Base-by-base conservation (phyloP, 2,888 invertebrate genomes). In the Antitype chi region DNA sequence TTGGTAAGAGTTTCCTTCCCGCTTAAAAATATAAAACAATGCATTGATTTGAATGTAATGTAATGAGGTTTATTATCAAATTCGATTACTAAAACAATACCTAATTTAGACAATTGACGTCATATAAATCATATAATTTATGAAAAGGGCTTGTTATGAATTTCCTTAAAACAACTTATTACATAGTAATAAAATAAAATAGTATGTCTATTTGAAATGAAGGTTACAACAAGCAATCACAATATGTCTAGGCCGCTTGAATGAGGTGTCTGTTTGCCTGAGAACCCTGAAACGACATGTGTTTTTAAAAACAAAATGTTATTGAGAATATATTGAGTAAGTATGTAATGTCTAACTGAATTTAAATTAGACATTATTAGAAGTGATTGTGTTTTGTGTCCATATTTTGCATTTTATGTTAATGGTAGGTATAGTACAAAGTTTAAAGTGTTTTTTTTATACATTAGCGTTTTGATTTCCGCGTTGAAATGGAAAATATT, bases 151-250 rank as follows among this genome's bases (percentile, higher is more conserved):
- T 43, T 6, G 8, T 13, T 47, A 13, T 47, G 20, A 47, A 23
- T 75, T 75, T 76, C 32, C 32, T 23, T 25, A 38, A 53, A n/a
- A 38, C 11, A 15, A 47, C 55, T 63, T 25, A n/a, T 52, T 47
- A 17, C 1, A 1, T 2, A 9, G 43, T 38, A 32, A 32, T 32
- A 32, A 32, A 32, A 43, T 43, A 43, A 43, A 8, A 43, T 59
- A 47, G 15, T 68, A 32, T 1, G 6, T n/a, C 49, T 43, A 62
- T 52, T 23, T 23, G 15, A 70, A 82, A 55, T 52, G 43, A 72
- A 71, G 82, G 82, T 69, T 66, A 64, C 64, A 52, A 25, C 32
- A 76, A 74, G 25, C 7, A 76, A 70, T 53, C 25, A 38, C 38
- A 66, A 63, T 62, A 52, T 55, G 32, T 47, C 55, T 63, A 43